Evolutionary conservation across 2,113 vertebrate genomes (phyloP).

Genomic region (Callaeas wilsoni): DNA sequence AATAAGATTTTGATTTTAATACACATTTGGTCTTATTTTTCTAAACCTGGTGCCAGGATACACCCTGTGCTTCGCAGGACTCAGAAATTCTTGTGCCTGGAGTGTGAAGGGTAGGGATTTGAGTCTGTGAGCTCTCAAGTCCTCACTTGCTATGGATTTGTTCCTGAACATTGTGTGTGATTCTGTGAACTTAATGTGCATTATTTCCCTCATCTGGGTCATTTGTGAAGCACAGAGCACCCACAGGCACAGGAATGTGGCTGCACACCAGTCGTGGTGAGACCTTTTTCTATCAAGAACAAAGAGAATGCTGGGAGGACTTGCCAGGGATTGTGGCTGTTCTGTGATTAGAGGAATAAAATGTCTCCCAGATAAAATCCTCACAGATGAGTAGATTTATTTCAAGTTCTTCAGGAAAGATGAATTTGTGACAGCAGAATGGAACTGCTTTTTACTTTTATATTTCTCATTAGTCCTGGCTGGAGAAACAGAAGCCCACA

Average conservation of each 20-base stretch:
- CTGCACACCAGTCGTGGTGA: not conserved
- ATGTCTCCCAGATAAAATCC: not conserved
- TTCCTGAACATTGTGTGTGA: not conserved
- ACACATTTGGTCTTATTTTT: not conserved
- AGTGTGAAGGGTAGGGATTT: not conserved
- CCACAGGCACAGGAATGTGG: not conserved
- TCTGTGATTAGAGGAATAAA: not conserved
- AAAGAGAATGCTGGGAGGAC: not conserved
- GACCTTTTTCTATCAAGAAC: rapidly evolving
- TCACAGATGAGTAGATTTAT: not conserved
- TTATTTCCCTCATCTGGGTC: not conserved
- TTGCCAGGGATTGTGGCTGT: not conserved
- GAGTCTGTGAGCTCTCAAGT: not conserved
- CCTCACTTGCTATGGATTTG: not conserved
- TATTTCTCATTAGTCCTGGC: not conserved
- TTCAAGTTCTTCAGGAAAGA: not conserved
- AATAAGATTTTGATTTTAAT: not conserved
- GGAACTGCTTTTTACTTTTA: not conserved
- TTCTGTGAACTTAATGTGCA: not conserved
- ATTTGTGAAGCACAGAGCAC: not conserved
- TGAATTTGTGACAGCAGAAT: not conserved
- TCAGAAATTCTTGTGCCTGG: not conserved
- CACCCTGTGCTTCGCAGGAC: not conserved
- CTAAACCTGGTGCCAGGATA: not conserved
- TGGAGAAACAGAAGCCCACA: not conserved